phyloP scores from a whole-genome alignment of 2,797 vertebrate species.

The Decapterus maruadsi region DNA sequence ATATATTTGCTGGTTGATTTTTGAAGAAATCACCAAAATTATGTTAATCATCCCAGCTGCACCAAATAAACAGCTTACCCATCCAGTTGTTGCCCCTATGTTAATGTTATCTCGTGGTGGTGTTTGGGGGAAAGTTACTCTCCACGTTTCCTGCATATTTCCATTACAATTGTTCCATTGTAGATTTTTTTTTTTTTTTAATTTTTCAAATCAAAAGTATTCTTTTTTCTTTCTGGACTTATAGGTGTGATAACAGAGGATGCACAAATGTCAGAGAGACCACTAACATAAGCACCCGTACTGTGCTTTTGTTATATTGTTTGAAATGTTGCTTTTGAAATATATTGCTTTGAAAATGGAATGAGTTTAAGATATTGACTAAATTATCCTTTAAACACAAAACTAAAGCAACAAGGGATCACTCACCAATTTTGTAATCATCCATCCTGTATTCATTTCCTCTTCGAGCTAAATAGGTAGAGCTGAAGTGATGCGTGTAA shows the following conservation, averaged over 20 bases:
- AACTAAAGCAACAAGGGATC: not conserved
- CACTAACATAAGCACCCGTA: not conserved
- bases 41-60: not conserved
- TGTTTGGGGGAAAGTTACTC: too few relatives aligned
- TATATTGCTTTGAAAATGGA: not conserved
- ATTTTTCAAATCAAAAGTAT: not conserved
- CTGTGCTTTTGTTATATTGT: not conserved
- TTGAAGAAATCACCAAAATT: not conserved
- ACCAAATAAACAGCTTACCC: too few relatives aligned
- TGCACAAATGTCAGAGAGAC: not conserved
- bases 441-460: conserved; percentile 75
- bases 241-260: not conserved
- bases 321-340: too few relatives aligned
- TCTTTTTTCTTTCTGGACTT: not conserved
- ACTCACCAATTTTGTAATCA: conserved; percentile 10
- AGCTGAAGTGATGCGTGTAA: conserved; percentile 15
- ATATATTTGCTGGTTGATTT: too few relatives aligned
- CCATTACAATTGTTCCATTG: too few relatives aligned
- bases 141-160: too few relatives aligned
- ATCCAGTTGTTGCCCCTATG: too few relatives aligned
- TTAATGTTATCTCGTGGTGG: too few relatives aligned
- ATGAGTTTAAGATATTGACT: not conserved
- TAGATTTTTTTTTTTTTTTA: too few relatives aligned
- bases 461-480: conserved; percentile 16
- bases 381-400: not conserved